phyloP scores from a whole-genome alignment of 2,113 vertebrate genomes.

The Polyodon spathula region DNA sequence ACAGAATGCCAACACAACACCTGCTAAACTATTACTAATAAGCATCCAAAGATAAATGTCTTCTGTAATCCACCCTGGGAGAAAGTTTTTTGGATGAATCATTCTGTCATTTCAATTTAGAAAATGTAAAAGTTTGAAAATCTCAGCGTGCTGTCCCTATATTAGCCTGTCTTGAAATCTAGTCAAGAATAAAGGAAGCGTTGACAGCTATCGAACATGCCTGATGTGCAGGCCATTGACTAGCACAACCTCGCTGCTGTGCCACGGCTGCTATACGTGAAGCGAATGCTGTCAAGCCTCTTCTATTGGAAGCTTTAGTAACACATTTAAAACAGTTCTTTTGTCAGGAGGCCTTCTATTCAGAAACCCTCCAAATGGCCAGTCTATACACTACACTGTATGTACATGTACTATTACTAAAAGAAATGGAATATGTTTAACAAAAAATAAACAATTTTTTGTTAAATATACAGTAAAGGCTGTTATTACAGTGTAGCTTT shows the following conservation, averaged over 20 bases:
- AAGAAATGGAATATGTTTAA: not conserved
- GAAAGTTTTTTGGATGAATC: too few relatives aligned
- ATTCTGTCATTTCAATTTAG: too few relatives aligned
- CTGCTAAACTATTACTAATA: too few relatives aligned
- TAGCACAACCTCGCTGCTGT: slow-evolving; percentile 27
- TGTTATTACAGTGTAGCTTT: too few relatives aligned
- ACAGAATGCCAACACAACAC: too few relatives aligned
- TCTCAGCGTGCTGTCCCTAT: not conserved
- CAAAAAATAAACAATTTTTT: not conserved
- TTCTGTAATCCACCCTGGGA: too few relatives aligned
- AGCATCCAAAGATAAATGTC: too few relatives aligned
- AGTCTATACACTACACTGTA: slow-evolving; percentile 33
- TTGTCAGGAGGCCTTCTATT: slow-evolving; percentile 48
- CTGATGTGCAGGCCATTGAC: slow-evolving; percentile 36
- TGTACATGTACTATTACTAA: slow-evolving; percentile 25
- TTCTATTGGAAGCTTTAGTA: slow-evolving; percentile 54
- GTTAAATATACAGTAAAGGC: slow-evolving; percentile 25
- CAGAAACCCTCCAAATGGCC: slow-evolving; percentile 53
- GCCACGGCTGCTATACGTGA: slow-evolving; percentile 46
- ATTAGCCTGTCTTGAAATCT: slow-evolving; percentile 6
- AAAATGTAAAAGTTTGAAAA: not conserved
- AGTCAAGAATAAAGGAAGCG: slow-evolving; percentile 23
- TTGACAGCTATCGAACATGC: slow-evolving; percentile 45
- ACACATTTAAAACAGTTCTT: slow-evolving; percentile 60
- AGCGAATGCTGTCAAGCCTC: slow-evolving; percentile 68